phyloP scores from a whole-genome alignment of 2,113 vertebrate genomes.

The Tachysurus vachellii region DNA sequence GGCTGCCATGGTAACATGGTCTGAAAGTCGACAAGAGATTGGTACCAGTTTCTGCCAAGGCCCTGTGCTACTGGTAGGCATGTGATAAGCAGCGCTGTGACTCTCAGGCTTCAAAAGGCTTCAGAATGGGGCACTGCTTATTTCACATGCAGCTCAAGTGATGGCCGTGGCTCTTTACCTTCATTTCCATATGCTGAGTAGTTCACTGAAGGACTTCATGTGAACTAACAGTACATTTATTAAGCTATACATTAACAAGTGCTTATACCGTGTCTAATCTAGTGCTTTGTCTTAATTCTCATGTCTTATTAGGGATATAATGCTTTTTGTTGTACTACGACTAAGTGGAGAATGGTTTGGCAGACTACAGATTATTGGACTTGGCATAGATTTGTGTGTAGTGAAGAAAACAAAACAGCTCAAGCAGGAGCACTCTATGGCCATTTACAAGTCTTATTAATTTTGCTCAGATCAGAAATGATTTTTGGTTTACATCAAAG shows the following conservation, averaged over 20 bases:
- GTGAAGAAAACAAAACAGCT: conserved; percentile 22
- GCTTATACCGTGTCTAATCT: conserved; percentile 57
- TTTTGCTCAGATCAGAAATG: neutral
- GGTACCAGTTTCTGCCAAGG: conserved; percentile 78
- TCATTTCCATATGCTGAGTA: conserved; percentile 58
- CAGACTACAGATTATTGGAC: conserved; percentile 24
- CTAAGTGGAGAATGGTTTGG: conserved; percentile 61
- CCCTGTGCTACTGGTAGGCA: conserved; percentile 68
- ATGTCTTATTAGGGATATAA: conserved; percentile 35
- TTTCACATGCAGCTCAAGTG: conserved; percentile 56
- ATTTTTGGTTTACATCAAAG: neutral
- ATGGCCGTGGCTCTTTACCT: conserved; percentile 42
- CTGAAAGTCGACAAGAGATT: conserved; percentile 74
- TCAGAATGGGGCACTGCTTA: conserved; percentile 49
- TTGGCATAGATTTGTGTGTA: conserved; percentile 37
- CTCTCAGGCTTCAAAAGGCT: conserved; percentile 46
- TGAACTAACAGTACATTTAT: conserved; percentile 56
- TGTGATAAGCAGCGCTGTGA: conserved; percentile 65
- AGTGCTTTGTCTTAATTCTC: conserved; percentile 56
- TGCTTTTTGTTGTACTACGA: conserved; percentile 47
- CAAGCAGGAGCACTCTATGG: neutral
- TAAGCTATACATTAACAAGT: conserved; percentile 41
- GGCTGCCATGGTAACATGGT: conserved; percentile 80
- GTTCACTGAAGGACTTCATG: conserved; percentile 51
- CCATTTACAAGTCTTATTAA: neutral